These are phyloP conservation scores for Melinopterus prodromus DNA, from an alignment of 2,888 invertebrate species.

Conservation along the genomic window DNA sequence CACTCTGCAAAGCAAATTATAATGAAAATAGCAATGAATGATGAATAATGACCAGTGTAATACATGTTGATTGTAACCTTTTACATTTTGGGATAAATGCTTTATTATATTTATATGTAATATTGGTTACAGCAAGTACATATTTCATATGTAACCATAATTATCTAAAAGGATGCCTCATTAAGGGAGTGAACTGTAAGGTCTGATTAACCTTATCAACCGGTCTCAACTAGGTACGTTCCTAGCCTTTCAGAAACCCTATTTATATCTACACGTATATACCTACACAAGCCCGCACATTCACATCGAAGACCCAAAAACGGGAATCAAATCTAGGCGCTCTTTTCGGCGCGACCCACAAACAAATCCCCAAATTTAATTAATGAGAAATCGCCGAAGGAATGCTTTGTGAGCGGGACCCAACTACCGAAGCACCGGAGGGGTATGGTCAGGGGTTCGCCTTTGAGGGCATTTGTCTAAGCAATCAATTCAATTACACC, in stretches of 20 bases:
- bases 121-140: too few relatives aligned
- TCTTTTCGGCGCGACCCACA: slow-evolving; percentile 46
- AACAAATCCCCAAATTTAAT: slow-evolving; percentile 62
- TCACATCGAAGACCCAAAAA: neutral
- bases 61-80: too few relatives aligned
- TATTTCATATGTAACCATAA: too few relatives aligned
- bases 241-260: neutral
- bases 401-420: slow-evolving; percentile 57
- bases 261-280: neutral
- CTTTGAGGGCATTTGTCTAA: slow-evolving; percentile 60
- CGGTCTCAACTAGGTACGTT: too few relatives aligned
- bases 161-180: too few relatives aligned
- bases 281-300: neutral
- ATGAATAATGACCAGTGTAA: too few relatives aligned
- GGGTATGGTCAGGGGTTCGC: slow-evolving; percentile 45
- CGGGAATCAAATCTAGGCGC: neutral
- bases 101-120: too few relatives aligned
- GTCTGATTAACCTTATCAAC: too few relatives aligned
- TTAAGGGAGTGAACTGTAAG: too few relatives aligned
- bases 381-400: slow-evolving; percentile 60
- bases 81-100: too few relatives aligned
- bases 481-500: slow-evolving; percentile 61
- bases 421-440: slow-evolving; percentile 38
- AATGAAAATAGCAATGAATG: too few relatives aligned
- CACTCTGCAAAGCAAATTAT: too few relatives aligned